Conservation (phyloP, 2,888 invertebrate genomes). For the Spisula subtruncata region DNA sequence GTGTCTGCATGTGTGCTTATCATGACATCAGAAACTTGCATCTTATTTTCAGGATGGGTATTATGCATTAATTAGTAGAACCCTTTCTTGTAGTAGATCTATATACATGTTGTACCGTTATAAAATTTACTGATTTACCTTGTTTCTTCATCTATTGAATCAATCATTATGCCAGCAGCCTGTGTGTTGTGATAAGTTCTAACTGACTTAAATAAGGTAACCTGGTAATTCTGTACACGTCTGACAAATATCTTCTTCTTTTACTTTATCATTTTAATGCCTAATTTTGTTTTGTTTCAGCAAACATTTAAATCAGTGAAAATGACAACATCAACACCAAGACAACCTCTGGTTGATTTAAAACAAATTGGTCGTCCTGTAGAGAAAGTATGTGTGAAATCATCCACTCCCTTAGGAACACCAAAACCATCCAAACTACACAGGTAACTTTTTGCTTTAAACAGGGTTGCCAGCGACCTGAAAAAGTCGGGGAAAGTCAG, state of each 20-base stretch:
- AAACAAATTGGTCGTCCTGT: slow-evolving; percentile 48
- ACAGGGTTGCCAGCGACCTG: no score
- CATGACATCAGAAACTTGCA: no score
- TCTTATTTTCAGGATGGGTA: no score
- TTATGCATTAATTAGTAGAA: no score
- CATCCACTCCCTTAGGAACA: slow-evolving; percentile 8
- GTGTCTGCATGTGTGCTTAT: no score
- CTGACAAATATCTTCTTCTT: neutral
- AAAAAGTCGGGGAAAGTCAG: no score
- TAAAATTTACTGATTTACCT: no score
- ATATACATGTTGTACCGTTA: no score
- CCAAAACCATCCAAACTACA: slow-evolving; percentile 23
- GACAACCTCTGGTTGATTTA: slow-evolving; percentile 59
- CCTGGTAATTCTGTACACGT: neutral
- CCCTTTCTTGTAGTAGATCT: no score
- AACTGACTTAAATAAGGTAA: no score
- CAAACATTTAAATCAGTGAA: slow-evolving; percentile 20
- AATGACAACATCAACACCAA: slow-evolving; percentile 54
- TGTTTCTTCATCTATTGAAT: no score
- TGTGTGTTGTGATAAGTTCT: neutral
- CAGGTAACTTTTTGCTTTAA: slow-evolving; percentile 24
- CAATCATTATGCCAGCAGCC: neutral
- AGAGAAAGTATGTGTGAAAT: neutral
- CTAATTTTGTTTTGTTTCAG: neutral
- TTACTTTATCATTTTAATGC: neutral